A percentile compares a stretch with the other conserved stretches of the same genome.
phyloP scores from a whole-genome alignment of 2,113 vertebrate species.

The Pan troglodytes region NHGRI_mPanTro3-v2.1_pri NC_072412.2:118707001-118707500 shows the following conservation, averaged over 20 bases:
- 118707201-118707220: rapidly evolving
- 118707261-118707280: no score
- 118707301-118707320: rapidly evolving
- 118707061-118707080: rapidly evolving
- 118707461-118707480: no score
- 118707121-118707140: background rate
- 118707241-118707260: rapidly evolving
- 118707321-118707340: background rate
- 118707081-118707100: rapidly evolving
- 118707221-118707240: rapidly evolving
- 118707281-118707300: background rate
- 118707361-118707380: no score
- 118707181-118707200: no score
- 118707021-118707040: background rate
- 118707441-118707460: no score
- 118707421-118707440: no score
- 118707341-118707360: background rate
- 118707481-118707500: no score
- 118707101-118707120: background rate
- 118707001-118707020: background rate
- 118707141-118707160: no score
- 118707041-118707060: background rate
- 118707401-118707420: no score
- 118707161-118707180: no score
- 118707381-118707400: no score